These are phyloP conservation scores for Trichonephila inaurata DNA, from an alignment of 1,140 invertebrate species.

Conservation along the genomic window DNA sequence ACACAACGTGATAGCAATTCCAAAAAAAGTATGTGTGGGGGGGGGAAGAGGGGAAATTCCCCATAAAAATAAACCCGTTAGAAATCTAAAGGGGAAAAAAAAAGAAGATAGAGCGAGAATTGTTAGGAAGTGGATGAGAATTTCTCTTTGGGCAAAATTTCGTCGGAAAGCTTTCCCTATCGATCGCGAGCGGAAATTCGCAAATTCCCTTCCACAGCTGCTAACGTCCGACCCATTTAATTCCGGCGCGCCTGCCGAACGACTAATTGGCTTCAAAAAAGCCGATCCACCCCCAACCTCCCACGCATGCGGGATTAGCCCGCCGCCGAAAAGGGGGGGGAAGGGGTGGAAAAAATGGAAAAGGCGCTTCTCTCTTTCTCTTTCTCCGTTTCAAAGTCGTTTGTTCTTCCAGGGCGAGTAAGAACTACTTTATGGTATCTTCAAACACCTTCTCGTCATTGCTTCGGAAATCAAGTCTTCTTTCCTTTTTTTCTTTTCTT, in stretches of 20 bases:
- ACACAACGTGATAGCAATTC: too few species aligned
- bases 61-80: too few species aligned
- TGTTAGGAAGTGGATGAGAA: conserved; percentile 26
- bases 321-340: not conserved
- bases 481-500: too few species aligned
- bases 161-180: conserved; percentile 7
- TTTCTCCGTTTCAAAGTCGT: not conserved
- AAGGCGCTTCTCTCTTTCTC: conserved; percentile 16
- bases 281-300: not conserved
- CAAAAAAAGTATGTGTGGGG: too few species aligned
- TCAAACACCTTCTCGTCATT: not conserved
- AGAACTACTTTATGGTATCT: conserved; percentile 10
- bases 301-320: conserved; percentile 35
- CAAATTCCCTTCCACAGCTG: conserved; percentile 71
- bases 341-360: conserved; percentile 6
- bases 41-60: too few species aligned
- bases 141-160: conserved; percentile 53
- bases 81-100: not conserved
- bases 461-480: too few species aligned
- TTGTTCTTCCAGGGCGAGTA: not conserved
- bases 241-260: conserved; percentile 69
- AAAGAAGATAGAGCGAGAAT: not conserved
- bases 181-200: conserved; percentile 61
- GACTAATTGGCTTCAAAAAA: conserved; percentile 72
- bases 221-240: conserved; percentile 71